A percentile compares a stretch with the other conserved stretches of the same genome.
Conservation (phyloP, 1,140 invertebrate genomes). For the Asbolus verrucosus region DNA sequence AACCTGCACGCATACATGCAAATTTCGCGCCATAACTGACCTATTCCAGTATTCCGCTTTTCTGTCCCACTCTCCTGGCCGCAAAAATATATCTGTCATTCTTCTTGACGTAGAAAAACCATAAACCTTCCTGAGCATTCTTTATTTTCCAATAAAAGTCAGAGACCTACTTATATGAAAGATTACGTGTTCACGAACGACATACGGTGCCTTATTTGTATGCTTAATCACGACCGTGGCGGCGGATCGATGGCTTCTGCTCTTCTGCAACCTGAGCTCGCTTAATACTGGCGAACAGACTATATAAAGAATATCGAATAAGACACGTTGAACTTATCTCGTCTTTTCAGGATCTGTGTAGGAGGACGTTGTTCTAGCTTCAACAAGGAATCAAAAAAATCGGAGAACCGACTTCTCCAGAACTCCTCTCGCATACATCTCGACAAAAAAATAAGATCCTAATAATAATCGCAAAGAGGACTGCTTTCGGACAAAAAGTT, state of each 20-base stretch:
- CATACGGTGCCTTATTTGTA: slow-evolving; percentile 5
- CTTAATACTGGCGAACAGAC: neutral
- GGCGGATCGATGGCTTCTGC: neutral
- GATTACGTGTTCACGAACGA: slow-evolving; percentile 1
- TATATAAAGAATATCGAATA: neutral
- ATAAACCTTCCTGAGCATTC: neutral
- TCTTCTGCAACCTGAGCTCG: neutral
- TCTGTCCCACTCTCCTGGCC: too few relatives aligned
- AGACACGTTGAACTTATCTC: neutral
- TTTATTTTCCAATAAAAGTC: slow-evolving; percentile 14
- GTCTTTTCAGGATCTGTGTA: neutral
- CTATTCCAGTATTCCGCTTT: too few relatives aligned
- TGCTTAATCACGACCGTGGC: neutral
- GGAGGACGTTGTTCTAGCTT: neutral
- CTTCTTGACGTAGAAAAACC: neutral
- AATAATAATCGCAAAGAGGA: too few relatives aligned
- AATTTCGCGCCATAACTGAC: too few relatives aligned
- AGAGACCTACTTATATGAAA: neutral
- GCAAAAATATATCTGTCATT: too few relatives aligned
- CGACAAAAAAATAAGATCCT: too few relatives aligned
- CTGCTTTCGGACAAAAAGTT: too few relatives aligned
- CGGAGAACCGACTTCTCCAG: too few relatives aligned
- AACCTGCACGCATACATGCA: too few relatives aligned
- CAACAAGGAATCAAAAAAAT: too few relatives aligned
- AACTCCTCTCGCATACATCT: too few relatives aligned